Evolutionary conservation across 2,113 vertebrate genomes (phyloP).

Genomic region (Plecturocebus donacophilus): DNA sequence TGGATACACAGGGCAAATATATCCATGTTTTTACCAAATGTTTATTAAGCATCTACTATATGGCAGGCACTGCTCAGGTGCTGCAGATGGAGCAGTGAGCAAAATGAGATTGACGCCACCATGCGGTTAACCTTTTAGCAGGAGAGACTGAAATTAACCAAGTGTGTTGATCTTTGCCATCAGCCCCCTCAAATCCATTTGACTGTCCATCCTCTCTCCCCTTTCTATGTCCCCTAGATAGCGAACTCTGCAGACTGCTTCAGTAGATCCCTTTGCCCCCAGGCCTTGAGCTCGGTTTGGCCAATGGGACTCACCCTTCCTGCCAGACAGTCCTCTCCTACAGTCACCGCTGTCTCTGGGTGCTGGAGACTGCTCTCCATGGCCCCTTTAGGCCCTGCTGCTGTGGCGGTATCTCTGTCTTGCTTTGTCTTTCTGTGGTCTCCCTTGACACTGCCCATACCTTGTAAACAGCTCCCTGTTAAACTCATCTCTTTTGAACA

Average conservation of each 20-base stretch:
- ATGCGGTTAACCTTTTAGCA: neutral
- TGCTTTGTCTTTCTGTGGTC: too few species aligned
- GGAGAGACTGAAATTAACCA: neutral
- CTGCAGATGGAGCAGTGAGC: neutral
- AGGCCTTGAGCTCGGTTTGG: neutral
- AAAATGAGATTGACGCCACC: neutral
- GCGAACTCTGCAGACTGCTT: neutral
- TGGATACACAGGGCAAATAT: neutral
- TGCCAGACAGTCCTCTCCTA: neutral
- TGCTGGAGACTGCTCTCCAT: neutral
- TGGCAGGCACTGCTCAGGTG: neutral
- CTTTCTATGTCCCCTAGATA: neutral
- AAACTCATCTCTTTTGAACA: neutral
- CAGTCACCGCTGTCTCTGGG: too few species aligned
- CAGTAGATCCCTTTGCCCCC: neutral
- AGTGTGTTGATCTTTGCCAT: neutral
- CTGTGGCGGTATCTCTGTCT: neutral
- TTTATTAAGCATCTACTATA: neutral
- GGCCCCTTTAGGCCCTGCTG: rapidly evolving
- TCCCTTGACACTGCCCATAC: neutral
- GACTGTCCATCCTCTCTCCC: neutral
- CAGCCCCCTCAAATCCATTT: neutral
- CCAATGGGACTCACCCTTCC: neutral
- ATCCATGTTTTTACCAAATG: neutral
- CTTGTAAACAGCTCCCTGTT: neutral